Base-by-base conservation (phyloP, 2,888 invertebrate genomes). In the Ophion slaviceki region DNA sequence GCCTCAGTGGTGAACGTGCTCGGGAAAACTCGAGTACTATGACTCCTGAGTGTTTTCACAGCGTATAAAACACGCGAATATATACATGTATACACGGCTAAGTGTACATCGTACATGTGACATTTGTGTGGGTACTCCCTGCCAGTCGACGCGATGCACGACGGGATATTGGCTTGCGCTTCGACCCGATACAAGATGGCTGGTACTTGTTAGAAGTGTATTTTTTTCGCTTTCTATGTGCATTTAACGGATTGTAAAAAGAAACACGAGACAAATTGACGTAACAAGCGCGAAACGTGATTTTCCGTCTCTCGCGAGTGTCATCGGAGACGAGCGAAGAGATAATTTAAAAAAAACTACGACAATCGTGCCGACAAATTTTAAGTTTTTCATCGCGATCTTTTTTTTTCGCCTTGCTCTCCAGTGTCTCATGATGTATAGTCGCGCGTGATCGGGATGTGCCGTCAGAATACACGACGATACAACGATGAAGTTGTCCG, bases 171-270 rank as follows among this genome's bases (percentile, higher is more conserved):
- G 90, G 89, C 87, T 88, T 88, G 88, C 89, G 90, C 90, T 90
- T 90, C 88, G 89, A 88, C 85, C 88, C 88, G 89, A 91, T 90
- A 92, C 94, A 94, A 94, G 92, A 94, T 94, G 94, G 94, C 94
- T 93, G 94, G 92, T 94, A 94, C 94, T 94, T 94, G 94, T 94
- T 94, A 94, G 94, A 92, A 90, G 91, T 91, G 90, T 92, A 92
- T 92, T 91, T 80, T 92, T 91, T 91, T 87, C 89, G 84, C 77
- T 87, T 81, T 89, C 86, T 85, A 90, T 89, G 90, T 88, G 88
- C 84, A 89, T 90, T 90, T 90, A 84, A 78, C 87, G 87, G 88
- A 88, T 88, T 76, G 72, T 79, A 64, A 82, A 78, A 82, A 82
- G 66, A 80, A 80, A 67, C 59, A 78, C 61, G 59, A 59, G 6